Evolutionary conservation across 2,888 invertebrate species (phyloP), one percentile per base, ranked within the genome.

Genomic region (Drosophila multiciliata): DNA sequence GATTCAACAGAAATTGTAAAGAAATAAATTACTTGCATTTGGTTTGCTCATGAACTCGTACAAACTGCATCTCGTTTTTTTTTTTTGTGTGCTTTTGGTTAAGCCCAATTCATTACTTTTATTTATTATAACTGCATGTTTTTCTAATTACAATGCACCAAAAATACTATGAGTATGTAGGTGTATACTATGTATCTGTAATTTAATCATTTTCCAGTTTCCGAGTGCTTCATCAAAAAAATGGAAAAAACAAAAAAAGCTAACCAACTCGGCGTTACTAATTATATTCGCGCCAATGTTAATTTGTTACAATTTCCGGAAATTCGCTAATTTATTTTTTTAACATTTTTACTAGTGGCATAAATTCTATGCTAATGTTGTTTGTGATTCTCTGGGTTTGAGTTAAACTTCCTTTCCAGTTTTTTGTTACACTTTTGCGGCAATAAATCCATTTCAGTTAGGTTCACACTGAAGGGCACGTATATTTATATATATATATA

Each of bases 261-360:
- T 69, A 69, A 71, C 79, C 79, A 85, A 75, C 82, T 73, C 75
- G 75, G 87, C 90, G 87, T 90, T 90, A 89, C 90, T 91, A 90
- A 90, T 90, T 89, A 89, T 82, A 87, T 90, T 83, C 78, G 77
- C 79, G 80, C 89, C 82, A 80, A 86, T 90, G 91, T 87, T 88
- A 91, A 91, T 91, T 91, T 91, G 91, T 90, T 78, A 89, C 90
- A 87, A 91, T 89, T 90, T 91, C 91, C 90, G 90, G 91, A 87
- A 83, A 76, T 89, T 89, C 82, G 91, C 91, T 90, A 84, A 87
- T 88, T 84, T 82, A 86, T 83, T 86, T 87, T 81, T 71, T 70
- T 29, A 23, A 83, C 73, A 78, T 87, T 83, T 90, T 82, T 78
- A 80, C 82, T 90, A 80, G 89, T 70, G 73, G 71, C 73, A 87